Evolutionary conservation across 2,113 vertebrate species (phyloP).

Genomic region (Catharus minimus): DNA sequence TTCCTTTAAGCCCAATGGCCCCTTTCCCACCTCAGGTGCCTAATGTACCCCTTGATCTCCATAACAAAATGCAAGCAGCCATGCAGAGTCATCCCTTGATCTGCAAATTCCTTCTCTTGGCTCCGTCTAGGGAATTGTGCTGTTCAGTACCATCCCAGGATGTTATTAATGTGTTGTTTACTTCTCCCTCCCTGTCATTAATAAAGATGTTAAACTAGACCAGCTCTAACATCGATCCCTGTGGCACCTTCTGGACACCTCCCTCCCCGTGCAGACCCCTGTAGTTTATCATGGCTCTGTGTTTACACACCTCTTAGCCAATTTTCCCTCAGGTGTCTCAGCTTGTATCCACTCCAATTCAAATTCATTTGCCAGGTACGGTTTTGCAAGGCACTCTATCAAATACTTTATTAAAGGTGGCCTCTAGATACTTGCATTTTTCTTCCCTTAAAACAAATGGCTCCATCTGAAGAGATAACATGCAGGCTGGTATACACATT

Average conservation of each 20-base stretch:
- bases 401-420: conserved; percentile 39
- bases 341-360: conserved; percentile 11
- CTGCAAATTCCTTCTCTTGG: not conserved
- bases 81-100: not conserved
- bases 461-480: conserved; percentile 13
- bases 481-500: not conserved
- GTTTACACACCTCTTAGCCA: conserved; percentile 36
- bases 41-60: not conserved
- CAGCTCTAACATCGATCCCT: conserved; percentile 38
- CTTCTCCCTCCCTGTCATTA: conserved; percentile 44
- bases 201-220: conserved; percentile 61
- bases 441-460: conserved; percentile 22
- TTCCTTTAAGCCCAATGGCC: fast-evolving
- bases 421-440: conserved; percentile 32
- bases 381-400: conserved; percentile 24
- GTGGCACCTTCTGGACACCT: conserved; percentile 28
- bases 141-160: not conserved
- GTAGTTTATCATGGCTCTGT: conserved; percentile 45
- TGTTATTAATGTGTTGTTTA: conserved; percentile 69
- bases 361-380: conserved; percentile 36
- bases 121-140: not conserved
- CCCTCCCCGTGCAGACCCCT: not conserved
- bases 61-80: not conserved
- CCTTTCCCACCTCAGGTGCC: not conserved
- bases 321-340: conserved; percentile 8